Evolutionary conservation across 2,113 vertebrate genomes (phyloP), one percentile per base, ranked within the genome.

Genomic region (Sinocyclocheilus maitianheensis): DNA sequence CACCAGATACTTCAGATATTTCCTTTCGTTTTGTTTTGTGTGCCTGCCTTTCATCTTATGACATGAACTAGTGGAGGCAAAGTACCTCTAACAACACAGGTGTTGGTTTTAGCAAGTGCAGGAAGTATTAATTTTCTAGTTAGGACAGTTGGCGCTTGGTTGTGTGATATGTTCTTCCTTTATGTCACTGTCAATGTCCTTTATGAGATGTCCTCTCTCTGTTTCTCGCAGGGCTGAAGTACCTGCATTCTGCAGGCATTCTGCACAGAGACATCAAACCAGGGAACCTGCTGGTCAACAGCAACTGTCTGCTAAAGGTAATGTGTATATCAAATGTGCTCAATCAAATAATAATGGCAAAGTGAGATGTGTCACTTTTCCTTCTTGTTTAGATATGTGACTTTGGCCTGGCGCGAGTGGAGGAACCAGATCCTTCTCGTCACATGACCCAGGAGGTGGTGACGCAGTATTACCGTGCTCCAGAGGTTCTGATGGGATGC

Each of bases 361-460:
- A 34, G 3, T 34, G 10, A 71, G 9, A 20, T 30, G 30, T 63
- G 13, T 69, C 51, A 43, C 37, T n/a, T 30, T 43, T 43, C 16
- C 20, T 78, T 58, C 26, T 80, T 16, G n/a, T 71, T 40, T 84
- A 96, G 96, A 96, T 96, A 69, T 96, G 96, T 86, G 96, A 96
- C 40, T 96, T 96, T 22, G 96, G 96, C 0, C 69, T 96, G 90
- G 96, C 96, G 0, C 94, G 96, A 1, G 95, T 96, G 75, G 96
- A 96, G 90, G 96, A 96, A 87, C 94, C 94, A 0, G 95, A 96
- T 88, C 95, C 95, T 40, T 94, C 95, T 0, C 94, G 95, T 88
- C 96, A 96, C 94, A 96, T 96, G 96, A 96, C 96, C 43, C 96
- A 96, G 92, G 96, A 96, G 85, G 96, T 96, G 89, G 95, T 96